phyloP scores from a whole-genome alignment of 2,113 vertebrate species.

The Pongo pygmaeus region DNA sequence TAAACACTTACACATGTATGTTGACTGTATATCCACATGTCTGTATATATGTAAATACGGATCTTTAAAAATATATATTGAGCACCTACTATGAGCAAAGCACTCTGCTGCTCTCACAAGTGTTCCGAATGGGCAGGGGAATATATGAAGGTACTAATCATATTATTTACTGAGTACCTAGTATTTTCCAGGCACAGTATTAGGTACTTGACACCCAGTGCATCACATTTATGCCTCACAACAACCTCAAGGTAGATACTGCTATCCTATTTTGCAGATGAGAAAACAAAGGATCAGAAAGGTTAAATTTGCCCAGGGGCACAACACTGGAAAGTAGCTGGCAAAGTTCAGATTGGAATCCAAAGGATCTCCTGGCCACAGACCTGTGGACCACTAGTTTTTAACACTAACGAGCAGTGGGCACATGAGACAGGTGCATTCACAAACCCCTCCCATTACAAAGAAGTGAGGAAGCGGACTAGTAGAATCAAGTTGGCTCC shows the following conservation, averaged over 20 bases:
- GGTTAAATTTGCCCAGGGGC: neutral
- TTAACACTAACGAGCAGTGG: neutral
- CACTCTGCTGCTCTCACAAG: neutral
- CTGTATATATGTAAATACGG: neutral
- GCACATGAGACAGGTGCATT: neutral
- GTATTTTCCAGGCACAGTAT: neutral
- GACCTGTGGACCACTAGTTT: neutral
- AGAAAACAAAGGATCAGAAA: neutral
- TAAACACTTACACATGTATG: neutral
- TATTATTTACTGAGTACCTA: neutral
- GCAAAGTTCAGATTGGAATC: neutral
- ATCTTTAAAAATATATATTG: neutral
- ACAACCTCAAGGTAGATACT: neutral
- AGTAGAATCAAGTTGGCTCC: neutral
- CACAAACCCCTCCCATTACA: neutral
- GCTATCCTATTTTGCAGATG: neutral
- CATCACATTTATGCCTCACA: neutral
- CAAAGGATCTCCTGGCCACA: neutral
- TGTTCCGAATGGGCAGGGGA: neutral
- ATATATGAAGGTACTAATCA: neutral
- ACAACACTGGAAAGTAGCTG: neutral
- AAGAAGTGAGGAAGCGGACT: neutral
- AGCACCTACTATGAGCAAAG: neutral
- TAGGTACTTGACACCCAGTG: neutral
- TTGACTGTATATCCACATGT: neutral